These are phyloP conservation scores for Drosophila neocordata DNA, from an alignment of 1,140 invertebrate species.

Conservation along the genomic window DNA sequence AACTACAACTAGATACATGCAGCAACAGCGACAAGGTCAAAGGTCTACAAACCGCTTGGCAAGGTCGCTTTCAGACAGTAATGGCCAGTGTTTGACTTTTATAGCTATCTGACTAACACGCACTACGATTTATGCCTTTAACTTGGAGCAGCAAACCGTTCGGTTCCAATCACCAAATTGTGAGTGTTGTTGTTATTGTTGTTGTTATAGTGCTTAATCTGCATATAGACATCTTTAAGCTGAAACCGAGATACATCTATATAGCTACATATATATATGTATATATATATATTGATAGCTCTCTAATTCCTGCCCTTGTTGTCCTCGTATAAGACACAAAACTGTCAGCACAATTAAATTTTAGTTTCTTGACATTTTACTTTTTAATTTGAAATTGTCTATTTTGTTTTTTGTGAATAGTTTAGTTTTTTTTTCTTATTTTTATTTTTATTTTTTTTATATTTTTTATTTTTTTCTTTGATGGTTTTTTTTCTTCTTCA, in stretches of 20 bases:
- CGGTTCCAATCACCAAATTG: conserved; percentile 14
- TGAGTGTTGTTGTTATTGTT: conserved; percentile 7
- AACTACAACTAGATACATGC: conserved; percentile 45
- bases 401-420: not conserved
- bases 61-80: conserved; percentile 74
- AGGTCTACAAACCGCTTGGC: conserved; percentile 74
- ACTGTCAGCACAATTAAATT: conserved; percentile 67
- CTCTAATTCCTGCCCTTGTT: conserved; percentile 55
- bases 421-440: conserved; percentile 57
- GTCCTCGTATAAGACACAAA: conserved; percentile 55
- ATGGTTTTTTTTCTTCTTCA: conserved; percentile 32
- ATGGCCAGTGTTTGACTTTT: conserved; percentile 75
- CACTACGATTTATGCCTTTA: conserved; percentile 61
- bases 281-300: conserved; percentile 29
- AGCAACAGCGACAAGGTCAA: conserved; percentile 71
- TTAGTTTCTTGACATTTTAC: conserved; percentile 56
- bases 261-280: conserved; percentile 18
- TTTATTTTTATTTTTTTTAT: too few relatives aligned
- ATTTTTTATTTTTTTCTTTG: not conserved
- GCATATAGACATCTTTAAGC: conserved; percentile 9
- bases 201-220: conserved; percentile 4
- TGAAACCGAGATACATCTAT: conserved; percentile 30
- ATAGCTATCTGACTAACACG: conserved; percentile 68
- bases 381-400: conserved; percentile 39
- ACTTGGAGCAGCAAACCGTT: conserved; percentile 7